A percentile compares a stretch with the other conserved stretches of the same genome.
These are phyloP conservation scores for Paraplagusia blochii DNA, from an alignment of 2,113 vertebrate species.

Conservation along the genomic window DNA sequence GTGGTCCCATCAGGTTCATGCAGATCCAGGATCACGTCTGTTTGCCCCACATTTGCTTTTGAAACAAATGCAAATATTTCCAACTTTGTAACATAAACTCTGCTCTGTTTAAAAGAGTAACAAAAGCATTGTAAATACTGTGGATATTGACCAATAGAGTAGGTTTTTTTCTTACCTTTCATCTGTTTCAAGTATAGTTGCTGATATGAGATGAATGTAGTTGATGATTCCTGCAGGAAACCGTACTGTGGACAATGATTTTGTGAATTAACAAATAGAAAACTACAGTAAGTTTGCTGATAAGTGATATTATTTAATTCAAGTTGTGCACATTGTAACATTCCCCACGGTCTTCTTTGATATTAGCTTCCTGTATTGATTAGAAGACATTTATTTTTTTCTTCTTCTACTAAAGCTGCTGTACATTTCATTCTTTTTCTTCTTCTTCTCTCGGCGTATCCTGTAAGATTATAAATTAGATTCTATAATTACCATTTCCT, in stretches of 20 bases:
- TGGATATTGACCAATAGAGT: slow-evolving; percentile 44
- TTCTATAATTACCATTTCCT: neutral
- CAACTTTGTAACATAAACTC: slow-evolving; percentile 46
- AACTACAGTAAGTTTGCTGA: too few species aligned
- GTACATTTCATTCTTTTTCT: slow-evolving; percentile 61
- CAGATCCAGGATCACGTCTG: slow-evolving; percentile 56
- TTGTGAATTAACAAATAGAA: too few species aligned
- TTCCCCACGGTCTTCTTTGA: slow-evolving; percentile 44
- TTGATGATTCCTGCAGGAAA: slow-evolving; percentile 30
- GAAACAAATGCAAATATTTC: slow-evolving; percentile 51
- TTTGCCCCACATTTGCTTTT: slow-evolving; percentile 44
- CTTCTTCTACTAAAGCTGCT: slow-evolving; percentile 44
- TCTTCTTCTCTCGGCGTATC: slow-evolving; percentile 49
- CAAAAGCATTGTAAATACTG: slow-evolving; percentile 62
- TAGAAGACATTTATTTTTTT: slow-evolving; percentile 39
- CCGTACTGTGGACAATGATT: neutral
- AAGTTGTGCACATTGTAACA: slow-evolving; percentile 28
- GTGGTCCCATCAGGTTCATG: slow-evolving; percentile 60
- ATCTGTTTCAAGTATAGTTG: slow-evolving; percentile 40
- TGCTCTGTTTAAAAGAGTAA: slow-evolving; percentile 71
- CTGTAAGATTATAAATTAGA: slow-evolving; percentile 1
- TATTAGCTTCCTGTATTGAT: slow-evolving; percentile 35
- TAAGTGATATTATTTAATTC: too few species aligned
- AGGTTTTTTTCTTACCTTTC: slow-evolving; percentile 54
- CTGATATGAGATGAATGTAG: slow-evolving; percentile 52